Conservation (phyloP, 35 echinoderm and acorn worm species). For the Diadema setosum region DNA sequence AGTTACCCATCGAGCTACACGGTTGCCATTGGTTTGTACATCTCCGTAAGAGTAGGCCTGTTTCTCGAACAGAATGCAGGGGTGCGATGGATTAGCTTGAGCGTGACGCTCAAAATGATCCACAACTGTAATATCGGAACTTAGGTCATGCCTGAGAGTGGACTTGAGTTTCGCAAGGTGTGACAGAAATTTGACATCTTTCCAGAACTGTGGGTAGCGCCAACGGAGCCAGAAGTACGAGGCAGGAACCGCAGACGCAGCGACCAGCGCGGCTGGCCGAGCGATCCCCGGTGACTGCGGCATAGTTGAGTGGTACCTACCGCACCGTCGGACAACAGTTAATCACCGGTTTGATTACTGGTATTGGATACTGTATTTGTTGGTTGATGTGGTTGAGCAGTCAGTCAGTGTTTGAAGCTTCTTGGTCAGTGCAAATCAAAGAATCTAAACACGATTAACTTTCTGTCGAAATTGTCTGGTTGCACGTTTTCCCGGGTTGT, state of each 20-base stretch:
- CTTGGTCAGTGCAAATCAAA: too few species aligned
- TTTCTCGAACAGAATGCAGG: constrained; percentile 37
- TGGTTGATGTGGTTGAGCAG: too few species aligned
- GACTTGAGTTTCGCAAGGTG: not conserved
- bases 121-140: not conserved
- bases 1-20: not conserved
- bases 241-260: not conserved
- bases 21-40: constrained; percentile 39
- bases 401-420: too few species aligned
- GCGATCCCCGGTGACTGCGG: not conserved
- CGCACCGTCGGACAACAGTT: too few species aligned
- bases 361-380: too few species aligned
- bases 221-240: not conserved
- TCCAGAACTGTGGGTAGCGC: not conserved
- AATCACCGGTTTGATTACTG: too few species aligned
- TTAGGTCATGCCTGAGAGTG: not conserved
- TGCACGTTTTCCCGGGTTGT: too few species aligned
- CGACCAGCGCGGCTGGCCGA: not conserved
- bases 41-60: constrained; percentile 53
- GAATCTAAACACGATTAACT: too few species aligned
- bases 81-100: not conserved
- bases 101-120: not conserved
- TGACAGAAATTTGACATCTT: not conserved
- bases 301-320: not conserved
- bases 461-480: too few species aligned